Conservation (phyloP, 2,113 vertebrate species). For the Nothobranchius furzeri region DNA sequence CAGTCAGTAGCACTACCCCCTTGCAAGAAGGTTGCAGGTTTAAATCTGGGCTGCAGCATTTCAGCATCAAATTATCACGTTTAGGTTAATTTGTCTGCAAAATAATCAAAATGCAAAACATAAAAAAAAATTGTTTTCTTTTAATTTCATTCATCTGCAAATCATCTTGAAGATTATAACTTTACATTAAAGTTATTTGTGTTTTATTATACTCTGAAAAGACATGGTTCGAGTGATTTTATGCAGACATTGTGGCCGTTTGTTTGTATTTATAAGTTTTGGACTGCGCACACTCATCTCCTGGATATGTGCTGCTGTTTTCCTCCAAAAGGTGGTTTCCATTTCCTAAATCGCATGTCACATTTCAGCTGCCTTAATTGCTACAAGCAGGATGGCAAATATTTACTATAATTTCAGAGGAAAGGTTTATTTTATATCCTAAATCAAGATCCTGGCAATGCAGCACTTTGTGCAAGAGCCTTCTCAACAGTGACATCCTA, state of each 20-base stretch:
- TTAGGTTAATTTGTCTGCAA: too few relatives aligned
- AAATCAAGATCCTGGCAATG: constrained; percentile 54
- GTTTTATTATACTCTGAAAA: constrained; percentile 52
- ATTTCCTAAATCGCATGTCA: constrained; percentile 65
- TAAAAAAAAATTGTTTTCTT: not conserved
- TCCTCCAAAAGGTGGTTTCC: constrained; percentile 66
- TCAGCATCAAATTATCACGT: too few relatives aligned
- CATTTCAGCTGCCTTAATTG: constrained; percentile 60
- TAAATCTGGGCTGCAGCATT: too few relatives aligned
- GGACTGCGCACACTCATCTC: constrained; percentile 22
- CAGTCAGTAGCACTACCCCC: too few relatives aligned
- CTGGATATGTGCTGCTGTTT: constrained; percentile 22
- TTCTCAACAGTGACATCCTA: constrained; percentile 16
- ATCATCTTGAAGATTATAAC: constrained; percentile 24
- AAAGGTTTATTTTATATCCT: constrained; percentile 68
- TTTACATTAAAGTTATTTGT: constrained; percentile 27
- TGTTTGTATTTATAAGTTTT: not conserved
- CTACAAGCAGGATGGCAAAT: constrained; percentile 67
- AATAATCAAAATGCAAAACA: too few relatives aligned
- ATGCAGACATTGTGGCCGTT: constrained; percentile 21
- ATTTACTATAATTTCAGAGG: constrained; percentile 71
- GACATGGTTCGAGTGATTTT: constrained; percentile 9
- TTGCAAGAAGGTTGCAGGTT: too few relatives aligned
- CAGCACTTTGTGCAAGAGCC: constrained; percentile 27
- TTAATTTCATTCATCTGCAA: not conserved